These are phyloP conservation scores for Gallinago stenura DNA, from an alignment of 2,797 vertebrate genomes.

Conservation along the genomic window DNA sequence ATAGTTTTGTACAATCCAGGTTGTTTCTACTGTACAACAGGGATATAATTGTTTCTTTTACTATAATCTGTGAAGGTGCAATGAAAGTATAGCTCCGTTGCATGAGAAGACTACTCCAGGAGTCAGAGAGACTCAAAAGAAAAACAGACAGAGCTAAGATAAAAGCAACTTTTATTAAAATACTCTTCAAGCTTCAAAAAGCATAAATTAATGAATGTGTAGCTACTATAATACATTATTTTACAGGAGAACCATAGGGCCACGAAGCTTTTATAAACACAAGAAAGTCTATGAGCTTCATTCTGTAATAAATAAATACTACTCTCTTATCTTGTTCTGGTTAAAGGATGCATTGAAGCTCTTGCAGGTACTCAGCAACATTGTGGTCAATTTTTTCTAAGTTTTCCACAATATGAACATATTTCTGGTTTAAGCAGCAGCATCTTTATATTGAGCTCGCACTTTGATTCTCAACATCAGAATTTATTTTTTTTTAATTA, in stretches of 20 bases:
- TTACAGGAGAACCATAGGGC: slow-evolving; percentile 77
- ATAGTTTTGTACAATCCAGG: background rate
- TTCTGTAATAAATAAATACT: slow-evolving; percentile 71
- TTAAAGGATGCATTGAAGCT: slow-evolving; percentile 4
- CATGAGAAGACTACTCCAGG: background rate
- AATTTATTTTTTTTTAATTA: background rate
- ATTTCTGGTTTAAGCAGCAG: slow-evolving; percentile 1
- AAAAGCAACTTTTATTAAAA: slow-evolving; percentile 82
- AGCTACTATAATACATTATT: slow-evolving; percentile 84
- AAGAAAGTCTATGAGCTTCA: slow-evolving; percentile 60
- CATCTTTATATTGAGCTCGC: background rate
- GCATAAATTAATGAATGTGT: slow-evolving; percentile 73
- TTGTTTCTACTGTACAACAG: background rate
- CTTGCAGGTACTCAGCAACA: background rate
- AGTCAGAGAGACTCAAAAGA: slow-evolving; percentile 56
- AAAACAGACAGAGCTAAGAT: slow-evolving; percentile 74
- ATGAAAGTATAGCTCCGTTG: background rate
- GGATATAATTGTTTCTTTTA: background rate
- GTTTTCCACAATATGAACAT: background rate
- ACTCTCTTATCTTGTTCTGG: slow-evolving; percentile 8
- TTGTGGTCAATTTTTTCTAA: background rate
- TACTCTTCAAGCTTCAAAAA: slow-evolving; percentile 78
- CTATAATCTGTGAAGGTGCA: background rate
- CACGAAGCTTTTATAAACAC: slow-evolving; percentile 59
- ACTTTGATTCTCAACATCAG: background rate